Base-by-base conservation (phyloP, 2,113 vertebrate species). In the Erythrocebus patas region DNA sequence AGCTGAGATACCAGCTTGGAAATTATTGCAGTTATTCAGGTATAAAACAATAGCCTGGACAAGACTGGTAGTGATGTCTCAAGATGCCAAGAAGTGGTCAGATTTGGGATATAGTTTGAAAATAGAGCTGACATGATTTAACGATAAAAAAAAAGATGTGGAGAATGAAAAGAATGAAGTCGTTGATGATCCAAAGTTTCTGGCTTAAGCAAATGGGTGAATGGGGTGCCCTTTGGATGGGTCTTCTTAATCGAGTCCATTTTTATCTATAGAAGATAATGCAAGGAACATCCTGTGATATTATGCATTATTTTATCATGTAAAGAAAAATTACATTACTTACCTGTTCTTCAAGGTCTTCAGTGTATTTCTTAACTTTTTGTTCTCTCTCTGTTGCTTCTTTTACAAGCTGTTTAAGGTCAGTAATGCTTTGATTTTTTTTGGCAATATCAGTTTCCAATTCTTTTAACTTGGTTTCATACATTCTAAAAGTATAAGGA, bases 381-480 rank as follows among this genome's bases (percentile, higher is more conserved):
- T 99, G 98, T 98, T 99, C 99, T 61, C 98, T 98, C 93, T 99
- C 98, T 20, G 80, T 98, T 91, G 98, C 98, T 97, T 99, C 99
- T 95, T 93, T 99, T 95, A 99, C 98, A 97, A 98, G 98, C 38
- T 59, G 97, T 95, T 99, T 99, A 91, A 99, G 98, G 43, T 99
- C 99, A 72, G 96, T 97, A 94, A 99, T 98, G 89, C 94, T 99
- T 97, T 99, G 95, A 25, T 96, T 98, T 99, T 99, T 99, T 97
- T 98, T 98, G 64, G 98, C 98, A 85, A 99, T 98, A 92, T 99
- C 99, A 76, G 85, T 98, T 98, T 99, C 99, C 89, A 99, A 97
- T 96, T 99, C 99, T 98, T 99, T 99, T 98, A 99, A 97, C 98
- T 99, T 99, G 73, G 98, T 99, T 98, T 99, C 99, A 85, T 99